Conservation (phyloP, 2,797 vertebrate genomes). For the Notolabrus celidotus region DNA sequence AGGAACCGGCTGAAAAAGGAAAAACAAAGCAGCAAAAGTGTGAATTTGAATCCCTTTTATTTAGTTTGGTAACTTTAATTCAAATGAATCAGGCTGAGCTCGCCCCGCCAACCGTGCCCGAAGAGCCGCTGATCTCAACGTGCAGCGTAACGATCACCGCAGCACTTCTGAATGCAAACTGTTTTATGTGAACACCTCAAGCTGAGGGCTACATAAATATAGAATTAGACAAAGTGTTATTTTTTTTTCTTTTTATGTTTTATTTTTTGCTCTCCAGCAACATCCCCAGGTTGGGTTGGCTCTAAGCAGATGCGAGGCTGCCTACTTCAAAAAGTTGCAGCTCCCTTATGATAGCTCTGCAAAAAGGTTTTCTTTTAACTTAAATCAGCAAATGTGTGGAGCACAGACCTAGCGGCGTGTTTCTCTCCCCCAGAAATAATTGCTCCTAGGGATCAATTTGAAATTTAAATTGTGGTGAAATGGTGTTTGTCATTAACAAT, state of each 20-base stretch:
- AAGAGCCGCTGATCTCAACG: conserved; percentile 74
- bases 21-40: conserved; percentile 51
- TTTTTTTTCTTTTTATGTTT: conserved; percentile 81
- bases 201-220: conserved; percentile 85
- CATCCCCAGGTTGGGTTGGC: conserved; percentile 78
- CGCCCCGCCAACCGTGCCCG: conserved; percentile 73
- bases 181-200: conserved; percentile 81
- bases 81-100: conserved; percentile 73
- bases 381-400: conserved; percentile 86
- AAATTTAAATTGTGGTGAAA: conserved; percentile 86
- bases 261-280: conserved; percentile 74
- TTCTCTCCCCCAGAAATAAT: conserved; percentile 77
- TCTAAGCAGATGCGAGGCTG: conserved; percentile 76
- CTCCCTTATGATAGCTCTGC: conserved; percentile 82
- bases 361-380: conserved; percentile 85
- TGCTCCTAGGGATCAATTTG: conserved; percentile 84
- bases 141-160: conserved; percentile 69
- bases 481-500: conserved; percentile 87
- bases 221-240: conserved; percentile 85
- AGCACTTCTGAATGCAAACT: conserved; percentile 80
- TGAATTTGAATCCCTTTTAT: conserved; percentile 75
- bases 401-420: conserved; percentile 77
- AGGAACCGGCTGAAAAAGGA: conserved; percentile 38
- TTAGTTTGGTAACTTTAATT: conserved; percentile 80
- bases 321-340: conserved; percentile 84